Evolutionary conservation across 2,113 vertebrate genomes (phyloP), one percentile per base, ranked within the genome.

Genomic region (Cololabis saira): DNA sequence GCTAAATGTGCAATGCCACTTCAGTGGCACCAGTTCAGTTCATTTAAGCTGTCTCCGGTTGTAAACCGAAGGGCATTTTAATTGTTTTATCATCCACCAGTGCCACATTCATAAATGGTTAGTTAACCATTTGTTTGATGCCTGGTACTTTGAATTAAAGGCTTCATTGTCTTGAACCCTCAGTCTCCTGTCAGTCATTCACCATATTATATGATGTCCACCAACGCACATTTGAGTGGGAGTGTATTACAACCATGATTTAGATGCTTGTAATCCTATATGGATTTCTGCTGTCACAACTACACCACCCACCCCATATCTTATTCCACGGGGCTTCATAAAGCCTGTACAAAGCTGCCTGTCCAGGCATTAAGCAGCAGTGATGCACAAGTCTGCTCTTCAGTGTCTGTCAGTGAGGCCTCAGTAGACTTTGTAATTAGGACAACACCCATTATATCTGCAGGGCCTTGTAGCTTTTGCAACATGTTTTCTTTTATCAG

Each of bases 141-240:
- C 74, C 51, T 74, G 47, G 56, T 70, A 82, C 42, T 49, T 65
- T 78, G 74, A 90, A 92, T 87, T 89, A 90, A 91, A 87, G 61
- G 52, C 58, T 66, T 60, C 43, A 48, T 47, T 87, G 86, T 90
- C 44, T 57, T 51, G 22, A 82, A 71, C 24, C 22, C 74, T n/a
- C 67, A 40, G 76, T 58, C 73, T 81, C 77, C 76, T 86, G 80
- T 90, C 77, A 81, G 84, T 91, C 72, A 83, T 86, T 84, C 50
- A 82, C 67, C 37, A 18, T 45, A 41, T 70, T 72, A 67, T 68
- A 70, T 74, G 76, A 78, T 63, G 41, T 68, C 53, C 51, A 51
- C 19, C 47, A 52, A 11, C 33, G 5, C 33, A 62, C 43, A 62
- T 65, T 44, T 70, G 24, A 67, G 71, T 16, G 9, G 71, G 42